Evolutionary conservation across 2,113 vertebrate genomes (phyloP).

Genomic region (Notarius lentiginosus): DNA sequence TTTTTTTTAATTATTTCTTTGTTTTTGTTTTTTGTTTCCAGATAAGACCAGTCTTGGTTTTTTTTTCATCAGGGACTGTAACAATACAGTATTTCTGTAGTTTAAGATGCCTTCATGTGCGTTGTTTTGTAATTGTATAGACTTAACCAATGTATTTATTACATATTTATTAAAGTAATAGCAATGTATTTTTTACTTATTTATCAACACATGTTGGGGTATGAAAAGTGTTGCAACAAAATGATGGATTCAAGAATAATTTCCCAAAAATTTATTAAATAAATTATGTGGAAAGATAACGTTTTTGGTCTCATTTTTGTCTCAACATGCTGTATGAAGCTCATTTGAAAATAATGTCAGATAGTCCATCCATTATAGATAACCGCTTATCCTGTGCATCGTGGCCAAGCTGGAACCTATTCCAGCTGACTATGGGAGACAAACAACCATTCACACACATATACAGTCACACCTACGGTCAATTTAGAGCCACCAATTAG

Average conservation of each 20-base stretch:
- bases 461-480: too few relatives aligned
- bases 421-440: too few relatives aligned
- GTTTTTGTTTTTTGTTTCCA: neutral
- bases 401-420: too few relatives aligned
- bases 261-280: slow-evolving; percentile 59
- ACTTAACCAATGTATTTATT: slow-evolving; percentile 80
- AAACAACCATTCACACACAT: too few relatives aligned
- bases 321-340: neutral
- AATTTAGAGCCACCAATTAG: too few relatives aligned
- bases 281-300: slow-evolving; percentile 38
- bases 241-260: slow-evolving; percentile 73
- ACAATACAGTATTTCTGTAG: slow-evolving; percentile 75
- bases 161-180: slow-evolving; percentile 76
- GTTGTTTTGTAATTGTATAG: slow-evolving; percentile 65
- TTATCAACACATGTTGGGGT: slow-evolving; percentile 70
- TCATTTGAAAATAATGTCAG: neutral
- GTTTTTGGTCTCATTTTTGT: neutral
- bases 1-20: slow-evolving; percentile 27
- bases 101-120: slow-evolving; percentile 64
- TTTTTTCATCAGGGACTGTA: slow-evolving; percentile 70
- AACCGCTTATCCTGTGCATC: too few relatives aligned
- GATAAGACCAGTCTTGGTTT: slow-evolving; percentile 29
- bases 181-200: slow-evolving; percentile 79
- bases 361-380: too few relatives aligned
- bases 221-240: slow-evolving; percentile 56